Conservation (phyloP, 2,113 vertebrate species). For the Myotis yumanensis region DNA sequence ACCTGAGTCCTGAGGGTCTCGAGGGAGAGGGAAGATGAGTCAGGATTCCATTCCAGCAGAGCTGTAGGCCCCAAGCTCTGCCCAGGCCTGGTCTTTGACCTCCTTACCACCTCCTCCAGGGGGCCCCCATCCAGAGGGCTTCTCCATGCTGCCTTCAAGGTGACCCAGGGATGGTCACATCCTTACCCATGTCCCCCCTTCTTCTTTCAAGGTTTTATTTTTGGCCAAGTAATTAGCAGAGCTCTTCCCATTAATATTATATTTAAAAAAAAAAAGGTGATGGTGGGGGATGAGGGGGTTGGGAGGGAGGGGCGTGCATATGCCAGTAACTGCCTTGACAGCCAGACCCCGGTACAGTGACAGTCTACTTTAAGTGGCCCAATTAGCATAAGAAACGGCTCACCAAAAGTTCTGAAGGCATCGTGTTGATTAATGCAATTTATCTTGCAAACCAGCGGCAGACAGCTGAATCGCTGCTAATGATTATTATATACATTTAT, state of each 20-base stretch:
- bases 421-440: conserved; percentile 90
- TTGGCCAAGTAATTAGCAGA: conserved; percentile 84
- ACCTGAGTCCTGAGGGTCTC: neutral
- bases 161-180: conserved; percentile 53
- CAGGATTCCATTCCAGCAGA: neutral
- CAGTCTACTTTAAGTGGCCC: conserved; percentile 87
- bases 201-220: conserved; percentile 70
- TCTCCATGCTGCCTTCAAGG: conserved; percentile 39
- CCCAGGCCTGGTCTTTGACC: neutral
- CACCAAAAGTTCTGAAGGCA: conserved; percentile 89
- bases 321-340: conserved; percentile 85
- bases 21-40: neutral
- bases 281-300: conserved; percentile 26
- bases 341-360: conserved; percentile 82
- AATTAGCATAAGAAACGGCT: conserved; percentile 91
- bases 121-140: neutral
- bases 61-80: neutral
- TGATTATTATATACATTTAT: conserved; percentile 86
- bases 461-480: conserved; percentile 84
- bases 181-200: conserved; percentile 61
- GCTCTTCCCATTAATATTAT: conserved; percentile 83
- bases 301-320: conserved; percentile 71
- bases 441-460: conserved; percentile 86
- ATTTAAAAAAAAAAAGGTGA: conserved; percentile 80
- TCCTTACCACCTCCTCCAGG: neutral